Percentiles rank a stretch among this genome's conserved stretches.
Evolutionary conservation across 2,888 invertebrate species (phyloP).

Genomic region (Nephrotoma guestfalica): DNA sequence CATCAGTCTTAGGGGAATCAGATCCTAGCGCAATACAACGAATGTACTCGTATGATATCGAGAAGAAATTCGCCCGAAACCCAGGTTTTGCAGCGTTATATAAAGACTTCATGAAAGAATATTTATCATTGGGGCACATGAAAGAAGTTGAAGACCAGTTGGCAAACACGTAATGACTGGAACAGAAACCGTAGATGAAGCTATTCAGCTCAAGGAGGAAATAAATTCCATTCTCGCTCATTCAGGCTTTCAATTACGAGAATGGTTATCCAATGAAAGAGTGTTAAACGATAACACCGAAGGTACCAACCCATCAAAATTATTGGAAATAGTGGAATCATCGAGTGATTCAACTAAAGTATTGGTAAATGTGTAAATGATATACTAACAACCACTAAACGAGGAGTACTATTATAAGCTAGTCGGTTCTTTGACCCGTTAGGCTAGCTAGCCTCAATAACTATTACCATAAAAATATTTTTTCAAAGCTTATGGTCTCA

Average conservation of each 20-base stretch:
- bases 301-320: background rate
- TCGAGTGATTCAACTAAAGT: background rate
- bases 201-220: background rate
- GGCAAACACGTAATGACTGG: background rate
- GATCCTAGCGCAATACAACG: background rate
- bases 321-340: background rate
- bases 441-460: background rate
- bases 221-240: background rate
- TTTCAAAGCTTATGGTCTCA: background rate
- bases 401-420: background rate
- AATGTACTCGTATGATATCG: background rate
- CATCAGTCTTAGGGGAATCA: background rate
- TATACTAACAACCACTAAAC: background rate
- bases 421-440: background rate
- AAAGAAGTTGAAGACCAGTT: background rate
- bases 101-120: background rate
- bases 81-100: background rate
- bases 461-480: background rate
- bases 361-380: background rate
- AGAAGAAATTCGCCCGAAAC: background rate
- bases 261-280: background rate
- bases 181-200: background rate
- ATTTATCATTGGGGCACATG: background rate
- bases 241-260: background rate
- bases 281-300: background rate